Evolutionary conservation across 2,888 invertebrate species (phyloP).

Genomic region (Brachypalpus laphriformis): DNA sequence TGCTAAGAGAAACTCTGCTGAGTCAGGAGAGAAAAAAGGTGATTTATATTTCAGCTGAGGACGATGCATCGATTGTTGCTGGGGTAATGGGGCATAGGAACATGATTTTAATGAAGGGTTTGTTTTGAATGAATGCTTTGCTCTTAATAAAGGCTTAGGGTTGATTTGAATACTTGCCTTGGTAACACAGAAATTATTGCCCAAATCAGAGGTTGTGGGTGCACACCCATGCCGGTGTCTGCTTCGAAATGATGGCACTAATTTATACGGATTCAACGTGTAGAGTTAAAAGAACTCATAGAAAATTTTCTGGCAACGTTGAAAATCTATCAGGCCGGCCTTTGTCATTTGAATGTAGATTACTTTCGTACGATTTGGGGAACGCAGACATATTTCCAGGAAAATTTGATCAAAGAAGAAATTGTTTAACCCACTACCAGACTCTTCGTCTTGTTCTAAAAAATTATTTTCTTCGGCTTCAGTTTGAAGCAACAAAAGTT

Average conservation of each 20-base stretch:
- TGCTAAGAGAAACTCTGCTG: background rate
- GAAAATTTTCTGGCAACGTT: background rate
- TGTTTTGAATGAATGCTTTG: constrained; percentile 22
- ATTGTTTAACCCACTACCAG: too few relatives aligned
- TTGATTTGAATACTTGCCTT: constrained; percentile 52
- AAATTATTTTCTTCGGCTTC: too few relatives aligned
- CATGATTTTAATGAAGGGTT: constrained; percentile 53
- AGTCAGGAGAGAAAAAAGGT: background rate
- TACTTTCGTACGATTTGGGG: background rate
- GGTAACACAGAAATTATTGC: constrained; percentile 19
- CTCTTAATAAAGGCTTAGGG: background rate
- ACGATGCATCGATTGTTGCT: constrained; percentile 64
- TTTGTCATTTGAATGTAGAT: background rate
- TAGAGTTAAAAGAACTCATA: too few relatives aligned
- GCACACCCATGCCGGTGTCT: background rate
- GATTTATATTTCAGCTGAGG: constrained; percentile 22
- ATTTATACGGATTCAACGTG: background rate
- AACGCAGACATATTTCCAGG: background rate
- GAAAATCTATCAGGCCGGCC: background rate
- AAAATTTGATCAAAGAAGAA: background rate
- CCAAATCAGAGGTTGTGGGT: constrained; percentile 1
- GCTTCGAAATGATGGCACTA: background rate
- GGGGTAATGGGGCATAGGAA: constrained; percentile 67
- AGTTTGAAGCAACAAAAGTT: too few relatives aligned
- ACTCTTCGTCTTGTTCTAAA: too few relatives aligned